Evolutionary conservation across 1,140 invertebrate species (phyloP).

Genomic region (Drosophila asahinai): DNA sequence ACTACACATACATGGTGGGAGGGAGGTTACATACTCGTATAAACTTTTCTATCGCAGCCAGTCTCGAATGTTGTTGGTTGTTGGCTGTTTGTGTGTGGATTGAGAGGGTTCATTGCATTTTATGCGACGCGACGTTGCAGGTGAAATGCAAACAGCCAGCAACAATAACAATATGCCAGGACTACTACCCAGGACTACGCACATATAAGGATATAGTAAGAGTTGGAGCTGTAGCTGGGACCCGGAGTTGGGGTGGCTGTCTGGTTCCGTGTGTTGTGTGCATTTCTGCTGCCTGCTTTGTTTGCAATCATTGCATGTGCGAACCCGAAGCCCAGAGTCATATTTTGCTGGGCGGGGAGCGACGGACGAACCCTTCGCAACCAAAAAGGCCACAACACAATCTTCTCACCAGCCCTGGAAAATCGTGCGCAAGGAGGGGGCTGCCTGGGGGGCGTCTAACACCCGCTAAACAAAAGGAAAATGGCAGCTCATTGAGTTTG

Average conservation of each 20-base stretch:
- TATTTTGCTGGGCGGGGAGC: background rate
- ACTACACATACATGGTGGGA: slow-evolving; percentile 3
- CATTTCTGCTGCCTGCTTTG: slow-evolving; percentile 50
- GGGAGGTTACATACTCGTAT: slow-evolving; percentile 1
- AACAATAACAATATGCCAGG: slow-evolving; percentile 58
- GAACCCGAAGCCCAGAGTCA: slow-evolving; percentile 23
- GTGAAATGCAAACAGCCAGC: slow-evolving; percentile 73
- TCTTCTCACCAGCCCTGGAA: slow-evolving; percentile 64
- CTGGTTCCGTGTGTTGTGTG: slow-evolving; percentile 24
- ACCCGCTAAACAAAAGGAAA: slow-evolving; percentile 69
- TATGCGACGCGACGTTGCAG: slow-evolving; percentile 79
- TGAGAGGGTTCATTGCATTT: slow-evolving; percentile 78
- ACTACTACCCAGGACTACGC: slow-evolving; percentile 40
- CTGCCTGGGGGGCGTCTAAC: slow-evolving; percentile 26
- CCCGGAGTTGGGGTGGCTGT: background rate
- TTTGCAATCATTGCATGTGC: slow-evolving; percentile 70
- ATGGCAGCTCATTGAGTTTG: slow-evolving; percentile 72
- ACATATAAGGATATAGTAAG: slow-evolving; percentile 28
- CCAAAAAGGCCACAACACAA: slow-evolving; percentile 80
- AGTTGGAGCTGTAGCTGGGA: slow-evolving; percentile 7
- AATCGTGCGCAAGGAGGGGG: background rate
- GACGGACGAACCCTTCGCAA: slow-evolving; percentile 63
- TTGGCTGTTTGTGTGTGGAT: slow-evolving; percentile 11
- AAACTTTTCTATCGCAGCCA: slow-evolving; percentile 50
- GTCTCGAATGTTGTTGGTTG: slow-evolving; percentile 47